Conservation (phyloP, 2,113 vertebrate genomes). For the Pantherophis guttatus region DNA sequence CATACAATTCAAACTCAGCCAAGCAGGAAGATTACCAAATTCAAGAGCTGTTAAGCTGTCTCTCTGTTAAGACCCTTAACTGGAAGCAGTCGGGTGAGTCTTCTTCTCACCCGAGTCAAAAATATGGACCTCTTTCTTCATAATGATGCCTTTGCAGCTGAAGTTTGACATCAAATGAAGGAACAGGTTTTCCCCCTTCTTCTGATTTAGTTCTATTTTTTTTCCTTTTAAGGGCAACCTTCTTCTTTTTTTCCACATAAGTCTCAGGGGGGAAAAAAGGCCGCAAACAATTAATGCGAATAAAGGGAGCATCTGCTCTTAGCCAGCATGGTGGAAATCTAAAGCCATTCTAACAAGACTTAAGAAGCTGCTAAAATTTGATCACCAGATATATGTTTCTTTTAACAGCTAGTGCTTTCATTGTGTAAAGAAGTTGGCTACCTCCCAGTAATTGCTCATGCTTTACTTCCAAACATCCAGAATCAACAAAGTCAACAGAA, state of each 20-base stretch:
- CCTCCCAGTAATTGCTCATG: background rate
- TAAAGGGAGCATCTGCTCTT: conserved; percentile 13
- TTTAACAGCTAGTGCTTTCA: conserved; percentile 14
- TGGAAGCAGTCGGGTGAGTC: conserved; percentile 70
- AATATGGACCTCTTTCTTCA: conserved; percentile 53
- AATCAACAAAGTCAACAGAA: background rate
- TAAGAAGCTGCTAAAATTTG: background rate
- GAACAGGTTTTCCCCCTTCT: background rate
- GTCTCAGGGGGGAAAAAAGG: background rate
- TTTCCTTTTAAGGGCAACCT: conserved; percentile 21
- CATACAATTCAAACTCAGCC: conserved; percentile 67
- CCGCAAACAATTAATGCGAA: background rate
- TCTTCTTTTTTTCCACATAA: background rate
- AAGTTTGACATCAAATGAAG: conserved; percentile 38
- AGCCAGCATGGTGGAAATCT: conserved; percentile 3
- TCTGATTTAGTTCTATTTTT: conserved; percentile 25
- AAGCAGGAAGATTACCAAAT: conserved; percentile 70
- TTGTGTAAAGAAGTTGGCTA: conserved; percentile 17
- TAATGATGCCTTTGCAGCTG: conserved; percentile 64
- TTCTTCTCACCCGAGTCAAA: conserved; percentile 40
- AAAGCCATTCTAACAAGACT: conserved; percentile 32
- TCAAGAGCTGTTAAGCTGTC: conserved; percentile 61
- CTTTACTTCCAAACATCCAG: background rate
- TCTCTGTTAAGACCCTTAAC: conserved; percentile 70
- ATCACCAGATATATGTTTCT: background rate